phyloP scores from a whole-genome alignment of 2,113 vertebrate genomes.

The Heterocephalus glaber region DNA sequence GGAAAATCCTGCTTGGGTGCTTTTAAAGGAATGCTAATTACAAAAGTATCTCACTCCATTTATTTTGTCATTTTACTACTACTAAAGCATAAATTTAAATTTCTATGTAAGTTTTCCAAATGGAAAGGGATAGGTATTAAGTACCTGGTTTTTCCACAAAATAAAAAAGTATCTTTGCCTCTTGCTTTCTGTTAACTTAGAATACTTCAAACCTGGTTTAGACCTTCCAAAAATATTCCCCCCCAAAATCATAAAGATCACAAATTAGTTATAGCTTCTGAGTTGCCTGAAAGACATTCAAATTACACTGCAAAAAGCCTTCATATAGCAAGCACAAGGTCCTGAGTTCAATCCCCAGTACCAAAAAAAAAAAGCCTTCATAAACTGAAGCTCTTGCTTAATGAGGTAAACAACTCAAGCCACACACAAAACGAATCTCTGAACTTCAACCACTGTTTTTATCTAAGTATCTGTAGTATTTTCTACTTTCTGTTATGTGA shows the following conservation, averaged over 20 bases:
- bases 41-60: neutral
- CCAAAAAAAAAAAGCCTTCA: too few species aligned
- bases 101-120: slow-evolving; percentile 18
- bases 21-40: slow-evolving; percentile 16
- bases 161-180: neutral
- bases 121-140: neutral
- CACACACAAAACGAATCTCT: slow-evolving; percentile 5
- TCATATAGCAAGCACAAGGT: neutral
- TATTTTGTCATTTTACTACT: neutral
- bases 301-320: neutral
- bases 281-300: neutral
- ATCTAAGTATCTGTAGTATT: neutral
- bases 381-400: neutral
- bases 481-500: neutral
- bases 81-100: slow-evolving; percentile 33
- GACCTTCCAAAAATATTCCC: neutral
- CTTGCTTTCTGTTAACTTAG: slow-evolving; percentile 27
- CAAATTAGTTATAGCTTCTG: neutral
- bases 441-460: slow-evolving; percentile 25
- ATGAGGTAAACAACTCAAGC: neutral
- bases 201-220: neutral
- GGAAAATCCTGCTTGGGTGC: neutral
- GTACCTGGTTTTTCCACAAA: neutral
- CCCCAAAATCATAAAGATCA: neutral
- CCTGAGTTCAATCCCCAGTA: too few species aligned